Percentiles rank a stretch among this genome's conserved stretches.
Conservation (phyloP, 2,797 vertebrate species). For the Brachyrhaphis roseni region DNA sequence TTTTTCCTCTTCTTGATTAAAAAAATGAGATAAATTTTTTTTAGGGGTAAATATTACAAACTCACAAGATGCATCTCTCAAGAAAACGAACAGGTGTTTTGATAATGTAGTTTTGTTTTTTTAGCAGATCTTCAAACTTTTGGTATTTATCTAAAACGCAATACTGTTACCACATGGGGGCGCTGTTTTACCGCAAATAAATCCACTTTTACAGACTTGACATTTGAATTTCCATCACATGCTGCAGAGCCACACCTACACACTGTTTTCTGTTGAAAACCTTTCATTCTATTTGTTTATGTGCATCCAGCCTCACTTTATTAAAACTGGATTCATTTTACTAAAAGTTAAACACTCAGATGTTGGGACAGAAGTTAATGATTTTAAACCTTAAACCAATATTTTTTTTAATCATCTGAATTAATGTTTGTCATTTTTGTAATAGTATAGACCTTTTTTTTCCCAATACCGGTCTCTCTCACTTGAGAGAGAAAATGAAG, state of each 20-base stretch:
- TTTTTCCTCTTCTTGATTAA: no score
- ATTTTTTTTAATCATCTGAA: no score
- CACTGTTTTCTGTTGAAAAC: conserved; percentile 8
- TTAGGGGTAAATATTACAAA: no score
- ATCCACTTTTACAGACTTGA: not conserved
- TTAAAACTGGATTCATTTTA: not conserved
- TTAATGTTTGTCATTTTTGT: no score
- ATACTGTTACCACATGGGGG: conserved; percentile 54
- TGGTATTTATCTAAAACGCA: no score
- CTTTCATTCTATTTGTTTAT: not conserved
- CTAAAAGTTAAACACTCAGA: not conserved
- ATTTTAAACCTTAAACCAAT: no score
- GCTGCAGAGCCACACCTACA: conserved; percentile 42
- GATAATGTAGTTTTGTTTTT: not conserved
- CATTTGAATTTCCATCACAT: conserved; percentile 3
- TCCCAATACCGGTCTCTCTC: no score
- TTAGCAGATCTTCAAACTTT: not conserved
- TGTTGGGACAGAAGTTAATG: no score
- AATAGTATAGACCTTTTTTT: no score
- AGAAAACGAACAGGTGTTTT: no score
- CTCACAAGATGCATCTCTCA: not conserved
- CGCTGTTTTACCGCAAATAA: conserved; percentile 25
- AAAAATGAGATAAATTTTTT: no score
- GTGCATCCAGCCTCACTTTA: not conserved
- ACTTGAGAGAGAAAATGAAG: no score